Conservation (phyloP, 2,113 vertebrate species). For the Platycercus adscitus region DNA sequence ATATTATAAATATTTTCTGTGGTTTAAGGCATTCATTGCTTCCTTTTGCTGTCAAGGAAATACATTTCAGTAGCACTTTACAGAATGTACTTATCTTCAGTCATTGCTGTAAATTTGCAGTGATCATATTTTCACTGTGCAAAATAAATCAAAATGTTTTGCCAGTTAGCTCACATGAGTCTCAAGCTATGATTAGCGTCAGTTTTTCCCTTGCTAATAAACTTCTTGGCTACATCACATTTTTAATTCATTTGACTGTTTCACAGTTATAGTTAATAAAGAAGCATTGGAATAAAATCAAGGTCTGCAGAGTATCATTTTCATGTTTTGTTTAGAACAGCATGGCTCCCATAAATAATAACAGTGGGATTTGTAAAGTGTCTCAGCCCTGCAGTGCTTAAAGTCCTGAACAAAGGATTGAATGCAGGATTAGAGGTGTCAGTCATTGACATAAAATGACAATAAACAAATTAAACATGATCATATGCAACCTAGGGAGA, state of each 20-base stretch:
- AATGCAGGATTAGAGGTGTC: neutral
- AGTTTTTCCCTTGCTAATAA: conserved; percentile 14
- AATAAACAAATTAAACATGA: neutral
- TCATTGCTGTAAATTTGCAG: conserved; percentile 69
- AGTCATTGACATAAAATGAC: neutral
- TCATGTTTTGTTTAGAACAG: neutral
- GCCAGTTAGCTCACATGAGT: conserved; percentile 52
- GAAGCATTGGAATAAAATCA: neutral
- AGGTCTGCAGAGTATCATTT: neutral
- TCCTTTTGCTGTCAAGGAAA: conserved; percentile 77
- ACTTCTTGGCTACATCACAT: neutral
- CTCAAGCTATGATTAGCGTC: conserved; percentile 4
- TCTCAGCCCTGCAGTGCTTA: neutral
- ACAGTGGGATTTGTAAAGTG: neutral
- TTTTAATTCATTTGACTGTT: conserved; percentile 3
- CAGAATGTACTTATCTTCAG: conserved; percentile 73
- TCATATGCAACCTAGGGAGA: neutral
- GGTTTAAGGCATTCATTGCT: conserved; percentile 76
- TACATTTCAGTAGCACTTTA: conserved; percentile 78
- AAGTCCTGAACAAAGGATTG: neutral
- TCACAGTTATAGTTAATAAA: neutral
- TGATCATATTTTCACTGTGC: conserved; percentile 56
- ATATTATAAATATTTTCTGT: conserved; percentile 73
- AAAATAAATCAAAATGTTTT: conserved; percentile 76
- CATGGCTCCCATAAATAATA: neutral